Conservation (phyloP, 2,113 vertebrate genomes). For the Sapayoa aenigma region DNA sequence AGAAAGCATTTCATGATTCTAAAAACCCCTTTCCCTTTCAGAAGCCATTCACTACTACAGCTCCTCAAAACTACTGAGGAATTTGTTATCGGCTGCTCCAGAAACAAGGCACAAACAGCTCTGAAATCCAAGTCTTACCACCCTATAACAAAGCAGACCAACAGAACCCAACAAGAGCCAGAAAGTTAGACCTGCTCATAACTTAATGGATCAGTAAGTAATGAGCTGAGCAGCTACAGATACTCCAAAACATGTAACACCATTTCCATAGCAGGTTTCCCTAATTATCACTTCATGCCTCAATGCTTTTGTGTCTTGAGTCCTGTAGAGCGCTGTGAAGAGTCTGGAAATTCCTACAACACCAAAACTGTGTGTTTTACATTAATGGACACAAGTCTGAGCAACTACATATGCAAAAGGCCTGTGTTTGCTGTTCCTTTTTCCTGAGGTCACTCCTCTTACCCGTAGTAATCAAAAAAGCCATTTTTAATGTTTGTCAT, state of each 20-base stretch:
- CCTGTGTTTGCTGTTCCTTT: background rate
- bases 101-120: background rate
- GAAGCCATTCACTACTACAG: background rate
- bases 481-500: background rate
- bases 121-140: background rate
- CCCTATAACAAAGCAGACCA: background rate
- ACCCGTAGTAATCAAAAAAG: background rate
- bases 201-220: background rate
- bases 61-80: background rate
- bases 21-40: background rate
- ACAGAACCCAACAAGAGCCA: background rate
- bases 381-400: background rate
- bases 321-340: background rate
- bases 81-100: background rate
- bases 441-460: background rate
- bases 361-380: background rate
- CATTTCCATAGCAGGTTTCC: background rate
- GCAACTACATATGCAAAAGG: background rate
- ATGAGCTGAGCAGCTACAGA: background rate
- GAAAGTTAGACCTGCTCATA: background rate
- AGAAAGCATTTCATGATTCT: background rate
- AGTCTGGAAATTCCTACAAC: background rate
- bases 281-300: background rate
- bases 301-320: background rate
- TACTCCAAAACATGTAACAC: background rate